Percentiles rank a stretch among this genome's conserved stretches.
phyloP scores from a whole-genome alignment of 2,797 vertebrate species.

The Tragelaphus eurycerus region DNA sequence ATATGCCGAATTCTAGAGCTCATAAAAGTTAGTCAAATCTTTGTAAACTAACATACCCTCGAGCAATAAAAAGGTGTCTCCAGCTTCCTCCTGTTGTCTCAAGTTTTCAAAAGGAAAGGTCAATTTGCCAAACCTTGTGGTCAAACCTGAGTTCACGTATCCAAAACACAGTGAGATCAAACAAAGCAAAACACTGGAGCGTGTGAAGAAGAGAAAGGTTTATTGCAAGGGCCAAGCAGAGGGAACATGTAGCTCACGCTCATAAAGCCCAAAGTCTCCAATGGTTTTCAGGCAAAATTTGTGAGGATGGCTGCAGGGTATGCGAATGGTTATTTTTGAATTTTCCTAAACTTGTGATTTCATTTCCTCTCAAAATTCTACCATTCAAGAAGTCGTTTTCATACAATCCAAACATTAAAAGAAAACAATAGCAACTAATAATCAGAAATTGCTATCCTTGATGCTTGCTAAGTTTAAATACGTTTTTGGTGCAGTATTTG shows the following conservation, averaged over 20 bases:
- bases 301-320: neutral
- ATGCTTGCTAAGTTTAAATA: neutral
- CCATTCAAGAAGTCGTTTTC: neutral
- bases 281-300: neutral
- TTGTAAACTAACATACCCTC: neutral
- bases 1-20: neutral
- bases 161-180: neutral
- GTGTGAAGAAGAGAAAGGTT: neutral
- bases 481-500: neutral
- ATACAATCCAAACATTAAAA: neutral
- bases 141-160: neutral
- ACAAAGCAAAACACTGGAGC: accelerated
- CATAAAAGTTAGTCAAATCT: neutral
- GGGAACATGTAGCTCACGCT: neutral
- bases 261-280: neutral
- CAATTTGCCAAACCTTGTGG: neutral
- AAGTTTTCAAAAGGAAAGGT: neutral
- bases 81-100: neutral
- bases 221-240: neutral
- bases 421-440: neutral
- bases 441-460: neutral
- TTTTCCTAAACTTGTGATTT: neutral
- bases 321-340: neutral
- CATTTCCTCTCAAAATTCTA: neutral
- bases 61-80: neutral